Evolutionary conservation across 2,888 invertebrate species (phyloP).

Genomic region (Drosophila demipolita): DNA sequence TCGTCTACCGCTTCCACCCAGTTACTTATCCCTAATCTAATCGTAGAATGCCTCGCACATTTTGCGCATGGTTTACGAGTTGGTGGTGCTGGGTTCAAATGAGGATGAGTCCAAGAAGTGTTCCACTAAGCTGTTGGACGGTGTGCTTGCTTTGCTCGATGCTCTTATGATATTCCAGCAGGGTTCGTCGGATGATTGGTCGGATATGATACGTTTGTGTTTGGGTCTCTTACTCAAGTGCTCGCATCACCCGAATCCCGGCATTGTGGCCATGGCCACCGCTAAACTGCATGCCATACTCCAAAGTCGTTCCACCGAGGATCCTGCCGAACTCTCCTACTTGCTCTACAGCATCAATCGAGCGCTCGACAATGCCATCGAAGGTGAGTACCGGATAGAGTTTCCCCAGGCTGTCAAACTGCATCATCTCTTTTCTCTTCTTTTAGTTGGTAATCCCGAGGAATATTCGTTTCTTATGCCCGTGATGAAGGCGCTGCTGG

Average conservation of each 20-base stretch:
- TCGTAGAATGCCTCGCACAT: conserved; percentile 86
- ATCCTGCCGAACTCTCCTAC: conserved; percentile 87
- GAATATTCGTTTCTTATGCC: conserved; percentile 88
- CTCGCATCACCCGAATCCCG: conserved; percentile 85
- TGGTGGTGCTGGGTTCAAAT: conserved; percentile 86
- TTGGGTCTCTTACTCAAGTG: conserved; percentile 85
- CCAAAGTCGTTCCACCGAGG: conserved; percentile 86
- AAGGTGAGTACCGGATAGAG: conserved; percentile 76
- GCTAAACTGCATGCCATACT: conserved; percentile 87
- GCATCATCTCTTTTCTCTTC: background rate
- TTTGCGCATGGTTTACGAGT: conserved; percentile 87
- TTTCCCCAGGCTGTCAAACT: background rate
- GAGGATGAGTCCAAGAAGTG: conserved; percentile 86
- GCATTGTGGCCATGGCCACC: conserved; percentile 87
- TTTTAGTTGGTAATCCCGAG: conserved; percentile 86
- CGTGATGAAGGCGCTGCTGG: conserved; percentile 87
- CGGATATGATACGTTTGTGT: conserved; percentile 87
- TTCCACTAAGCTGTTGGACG: conserved; percentile 86
- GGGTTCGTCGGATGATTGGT: conserved; percentile 86
- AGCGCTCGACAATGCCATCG: conserved; percentile 85
- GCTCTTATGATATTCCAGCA: conserved; percentile 87
- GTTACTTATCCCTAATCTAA: background rate
- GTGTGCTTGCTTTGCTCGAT: conserved; percentile 86
- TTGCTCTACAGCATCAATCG: conserved; percentile 85
- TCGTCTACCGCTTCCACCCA: background rate